Evolutionary conservation across 1,140 invertebrate species (phyloP).

Genomic region (Leguminivora glycinivorella): DNA sequence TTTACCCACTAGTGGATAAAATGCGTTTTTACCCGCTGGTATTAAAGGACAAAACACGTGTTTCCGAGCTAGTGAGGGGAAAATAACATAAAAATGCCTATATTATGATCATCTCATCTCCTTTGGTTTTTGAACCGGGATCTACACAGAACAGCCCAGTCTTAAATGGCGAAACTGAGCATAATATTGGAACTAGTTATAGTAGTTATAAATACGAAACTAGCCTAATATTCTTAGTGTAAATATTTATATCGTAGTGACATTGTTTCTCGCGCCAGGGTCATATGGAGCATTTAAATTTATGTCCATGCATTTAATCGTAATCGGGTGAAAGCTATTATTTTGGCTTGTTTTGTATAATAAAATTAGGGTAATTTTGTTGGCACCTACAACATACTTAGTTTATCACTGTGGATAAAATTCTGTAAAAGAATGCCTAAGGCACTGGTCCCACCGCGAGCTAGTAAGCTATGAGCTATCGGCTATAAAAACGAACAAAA

Average conservation of each 20-base stretch:
- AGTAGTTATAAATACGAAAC: not conserved
- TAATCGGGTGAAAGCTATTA: not conserved
- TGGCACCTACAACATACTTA: not conserved
- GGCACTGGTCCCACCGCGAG: too few relatives aligned
- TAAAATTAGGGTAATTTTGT: not conserved
- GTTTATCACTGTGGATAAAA: not conserved
- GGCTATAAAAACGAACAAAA: too few relatives aligned
- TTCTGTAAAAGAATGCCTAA: too few relatives aligned
- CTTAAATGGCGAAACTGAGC: not conserved
- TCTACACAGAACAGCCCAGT: too few relatives aligned
- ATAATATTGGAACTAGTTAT: not conserved
- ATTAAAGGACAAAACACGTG: too few relatives aligned
- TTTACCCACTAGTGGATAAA: too few relatives aligned
- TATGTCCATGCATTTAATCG: not conserved
- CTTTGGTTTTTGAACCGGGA: too few relatives aligned
- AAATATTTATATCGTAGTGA: not conserved
- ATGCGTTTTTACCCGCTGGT: too few relatives aligned
- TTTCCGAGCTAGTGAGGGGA: too few relatives aligned
- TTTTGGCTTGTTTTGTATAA: not conserved
- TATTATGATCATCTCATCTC: too few relatives aligned
- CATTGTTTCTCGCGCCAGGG: conserved; percentile 29
- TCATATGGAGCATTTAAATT: conserved; percentile 31
- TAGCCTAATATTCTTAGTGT: conserved; percentile 5
- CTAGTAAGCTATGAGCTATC: too few relatives aligned
- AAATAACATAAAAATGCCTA: too few relatives aligned